These are phyloP conservation scores for Nomada hirtipes DNA, from an alignment of 2,888 invertebrate species.

Conservation along the genomic window DNA sequence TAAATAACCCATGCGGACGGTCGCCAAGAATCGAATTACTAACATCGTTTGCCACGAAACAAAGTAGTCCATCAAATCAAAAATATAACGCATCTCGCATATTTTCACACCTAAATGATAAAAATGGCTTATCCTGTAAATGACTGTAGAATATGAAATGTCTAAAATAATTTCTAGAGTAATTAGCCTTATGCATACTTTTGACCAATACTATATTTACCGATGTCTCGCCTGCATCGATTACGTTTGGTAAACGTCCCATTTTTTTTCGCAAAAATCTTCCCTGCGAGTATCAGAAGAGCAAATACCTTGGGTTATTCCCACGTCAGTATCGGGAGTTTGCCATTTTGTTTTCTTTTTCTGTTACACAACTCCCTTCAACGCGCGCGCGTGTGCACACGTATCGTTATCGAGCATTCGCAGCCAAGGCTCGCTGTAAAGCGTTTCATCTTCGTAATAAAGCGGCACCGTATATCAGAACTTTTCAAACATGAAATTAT, in stretches of 20 bases:
- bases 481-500: constrained; percentile 37
- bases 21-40: too few species aligned
- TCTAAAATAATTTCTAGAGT: too few species aligned
- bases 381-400: background rate
- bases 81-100: too few species aligned
- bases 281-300: background rate
- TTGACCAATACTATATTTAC: too few species aligned
- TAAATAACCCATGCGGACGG: too few species aligned
- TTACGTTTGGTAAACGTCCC: background rate
- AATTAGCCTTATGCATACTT: too few species aligned
- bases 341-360: background rate
- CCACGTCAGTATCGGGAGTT: constrained; percentile 13
- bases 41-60: too few species aligned
- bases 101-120: too few species aligned
- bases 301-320: constrained; percentile 4
- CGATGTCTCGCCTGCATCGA: constrained; percentile 5
- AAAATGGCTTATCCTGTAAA: too few species aligned
- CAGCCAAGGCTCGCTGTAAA: background rate
- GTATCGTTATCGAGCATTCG: constrained; percentile 25
- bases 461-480: constrained; percentile 15
- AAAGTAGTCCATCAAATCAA: too few species aligned
- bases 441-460: constrained; percentile 40
- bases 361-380: background rate
- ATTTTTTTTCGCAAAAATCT: background rate
- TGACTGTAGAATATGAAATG: too few species aligned